Base-by-base conservation (phyloP, 2,888 invertebrate species). In the Panopea generosa region DNA sequence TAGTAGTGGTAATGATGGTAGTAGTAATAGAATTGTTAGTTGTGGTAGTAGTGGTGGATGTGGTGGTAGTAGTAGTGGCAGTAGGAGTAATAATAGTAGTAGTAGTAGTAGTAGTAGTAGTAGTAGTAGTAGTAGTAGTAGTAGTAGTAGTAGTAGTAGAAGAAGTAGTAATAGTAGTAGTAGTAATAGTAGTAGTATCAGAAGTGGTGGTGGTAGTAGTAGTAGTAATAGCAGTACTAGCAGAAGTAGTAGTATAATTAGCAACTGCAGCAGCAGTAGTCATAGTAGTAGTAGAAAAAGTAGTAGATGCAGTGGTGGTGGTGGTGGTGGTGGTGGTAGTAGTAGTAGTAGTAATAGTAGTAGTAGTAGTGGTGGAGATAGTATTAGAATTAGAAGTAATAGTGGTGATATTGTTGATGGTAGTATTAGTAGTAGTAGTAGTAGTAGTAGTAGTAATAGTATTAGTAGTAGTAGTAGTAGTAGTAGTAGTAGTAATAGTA, bases 381-480 rank as follows among this genome's bases (percentile, higher is more conserved):
- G 33, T 11, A 33, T 4, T 11, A 33, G 33, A 4, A 33, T 4
- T 11, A 33, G 33, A 4, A 33, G 47, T 20, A 47, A 16, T 20
- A 47, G 47, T 20, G 16, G 47, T 20, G 16, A 16, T 16, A 47
- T 6, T 47, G 16, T 6, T 47, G 16, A 16, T 47, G 16, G 47
- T 20, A 47, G 47, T 47, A 47, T 6, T 20, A 18, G 47, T 20
- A 33, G 33, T 33, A 33, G 47, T 20, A 47, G 47, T 16, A 47
- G 47, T 20, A 47, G 47, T 47, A 47, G 47, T 47, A 47, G 47
- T 47, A 47, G 47, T 16, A 47, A 16, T 47, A 4, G 16, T 47
- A 47, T 6, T 18, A 47, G 47, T 6, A 47, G 47, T 40, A 40
- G 40, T 47, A 47, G 47, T 47, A 47, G 47, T 47, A 47, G 47